Conservation (phyloP, 2,888 invertebrate species). For the Gortyna flavago region DNA sequence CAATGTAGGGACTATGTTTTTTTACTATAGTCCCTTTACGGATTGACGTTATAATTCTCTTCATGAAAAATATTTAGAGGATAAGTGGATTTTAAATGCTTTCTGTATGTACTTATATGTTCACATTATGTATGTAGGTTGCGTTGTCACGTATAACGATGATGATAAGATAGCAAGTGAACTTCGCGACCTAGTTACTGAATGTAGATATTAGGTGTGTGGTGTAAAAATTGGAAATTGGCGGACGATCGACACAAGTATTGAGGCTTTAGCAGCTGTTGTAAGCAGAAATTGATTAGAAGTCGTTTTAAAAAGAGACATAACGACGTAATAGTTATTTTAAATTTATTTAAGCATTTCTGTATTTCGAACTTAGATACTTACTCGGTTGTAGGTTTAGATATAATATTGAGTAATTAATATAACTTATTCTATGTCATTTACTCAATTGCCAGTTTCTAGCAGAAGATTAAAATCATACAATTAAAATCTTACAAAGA, state of each 20-base stretch:
- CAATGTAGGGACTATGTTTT: neutral
- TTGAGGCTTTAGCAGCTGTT: neutral
- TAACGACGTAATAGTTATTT: neutral
- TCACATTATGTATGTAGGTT: constrained; percentile 52
- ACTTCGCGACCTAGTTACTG: constrained; percentile 69
- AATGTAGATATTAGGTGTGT: constrained; percentile 53
- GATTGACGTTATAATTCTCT: neutral
- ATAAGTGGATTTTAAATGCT: constrained; percentile 19
- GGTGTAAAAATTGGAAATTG: constrained; percentile 42
- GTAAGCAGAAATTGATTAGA: neutral
- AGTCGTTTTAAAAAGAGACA: neutral
- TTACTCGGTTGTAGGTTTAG: neutral
- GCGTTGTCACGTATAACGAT: constrained; percentile 65
- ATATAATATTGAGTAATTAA: neutral
- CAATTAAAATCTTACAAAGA: neutral
- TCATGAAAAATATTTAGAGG: constrained; percentile 10
- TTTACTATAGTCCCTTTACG: neutral
- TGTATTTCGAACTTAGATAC: neutral
- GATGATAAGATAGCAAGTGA: constrained; percentile 68
- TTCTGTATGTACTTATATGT: constrained; percentile 13
- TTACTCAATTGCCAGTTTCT: neutral
- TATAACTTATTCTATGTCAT: neutral
- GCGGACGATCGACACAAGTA: neutral
- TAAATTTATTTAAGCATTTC: neutral
- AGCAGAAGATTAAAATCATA: neutral